Percentiles rank a stretch among this genome's conserved stretches.
phyloP scores from a whole-genome alignment of 2,888 invertebrate genomes.

The Scrobipalpa costella region DNA sequence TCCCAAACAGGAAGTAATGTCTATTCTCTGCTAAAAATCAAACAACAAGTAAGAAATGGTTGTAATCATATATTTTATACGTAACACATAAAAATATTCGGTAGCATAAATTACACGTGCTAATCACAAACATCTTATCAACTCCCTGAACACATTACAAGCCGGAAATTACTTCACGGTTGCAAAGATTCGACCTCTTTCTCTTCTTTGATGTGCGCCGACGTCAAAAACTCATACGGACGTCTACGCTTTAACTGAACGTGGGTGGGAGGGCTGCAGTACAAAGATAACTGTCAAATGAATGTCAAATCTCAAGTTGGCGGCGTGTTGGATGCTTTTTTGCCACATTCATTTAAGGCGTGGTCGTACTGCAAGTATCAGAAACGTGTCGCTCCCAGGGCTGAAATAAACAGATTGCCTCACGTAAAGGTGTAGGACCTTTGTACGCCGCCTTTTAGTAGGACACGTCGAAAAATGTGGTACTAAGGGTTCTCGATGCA shows the following conservation, averaged over 20 bases:
- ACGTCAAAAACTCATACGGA: slow-evolving; percentile 38
- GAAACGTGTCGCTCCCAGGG: slow-evolving; percentile 41
- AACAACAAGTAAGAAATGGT: no score
- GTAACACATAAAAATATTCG: no score
- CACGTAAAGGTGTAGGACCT: slow-evolving; percentile 41
- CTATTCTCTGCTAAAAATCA: no score
- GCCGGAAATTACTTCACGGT: neutral
- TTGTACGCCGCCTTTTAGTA: slow-evolving; percentile 37
- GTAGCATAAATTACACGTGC: neutral
- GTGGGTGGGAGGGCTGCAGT: no score
- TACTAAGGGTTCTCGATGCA: slow-evolving; percentile 37
- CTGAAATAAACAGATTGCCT: slow-evolving; percentile 51
- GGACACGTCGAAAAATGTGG: neutral
- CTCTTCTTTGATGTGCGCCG: slow-evolving; percentile 36
- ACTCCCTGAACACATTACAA: neutral
- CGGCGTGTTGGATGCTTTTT: no score
- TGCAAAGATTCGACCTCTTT: slow-evolving; percentile 17
- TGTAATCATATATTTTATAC: neutral
- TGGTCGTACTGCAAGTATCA: no score
- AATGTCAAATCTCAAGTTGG: no score
- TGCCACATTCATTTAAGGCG: no score
- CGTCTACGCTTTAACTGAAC: no score
- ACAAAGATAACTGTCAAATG: no score
- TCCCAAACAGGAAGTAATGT: no score
- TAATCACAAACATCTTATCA: slow-evolving; percentile 1